phyloP scores from a whole-genome alignment of 2,797 vertebrate species.

The Siniperca obscura region DNA sequence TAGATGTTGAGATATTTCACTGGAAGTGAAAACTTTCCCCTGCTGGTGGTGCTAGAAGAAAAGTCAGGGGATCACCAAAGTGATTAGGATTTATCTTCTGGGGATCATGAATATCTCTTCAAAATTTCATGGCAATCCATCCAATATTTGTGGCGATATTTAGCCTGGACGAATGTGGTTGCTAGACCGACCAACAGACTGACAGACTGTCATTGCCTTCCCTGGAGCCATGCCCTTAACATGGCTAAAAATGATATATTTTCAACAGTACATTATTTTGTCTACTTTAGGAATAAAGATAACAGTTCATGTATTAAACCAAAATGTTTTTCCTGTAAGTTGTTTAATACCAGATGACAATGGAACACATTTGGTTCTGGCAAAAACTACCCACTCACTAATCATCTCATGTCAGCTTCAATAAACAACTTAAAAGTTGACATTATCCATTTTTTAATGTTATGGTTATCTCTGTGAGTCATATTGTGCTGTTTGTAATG shows the following conservation, averaged over 20 bases:
- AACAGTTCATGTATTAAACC: conserved; percentile 1
- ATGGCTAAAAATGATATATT: neutral
- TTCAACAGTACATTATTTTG: neutral
- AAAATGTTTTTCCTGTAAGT: conserved; percentile 26
- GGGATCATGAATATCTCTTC: neutral
- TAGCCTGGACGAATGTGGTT: neutral
- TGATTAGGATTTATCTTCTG: neutral
- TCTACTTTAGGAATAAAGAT: neutral
- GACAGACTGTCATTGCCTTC: neutral
- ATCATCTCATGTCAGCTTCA: conserved; percentile 44
- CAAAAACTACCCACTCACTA: conserved; percentile 21
- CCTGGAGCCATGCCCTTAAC: neutral
- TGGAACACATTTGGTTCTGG: conserved; percentile 49
- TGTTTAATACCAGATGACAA: conserved; percentile 41
- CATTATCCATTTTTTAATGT: conserved; percentile 26
- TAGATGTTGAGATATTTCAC: neutral
- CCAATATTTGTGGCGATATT: neutral
- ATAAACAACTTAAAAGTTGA: conserved; percentile 53
- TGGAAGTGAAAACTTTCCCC: neutral
- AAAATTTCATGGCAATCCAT: neutral
- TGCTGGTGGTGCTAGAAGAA: neutral
- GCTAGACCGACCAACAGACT: neutral
- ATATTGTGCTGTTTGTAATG: conserved; percentile 25
- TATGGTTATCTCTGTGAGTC: conserved; percentile 41
- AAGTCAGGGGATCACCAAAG: neutral